Evolutionary conservation across 2,113 vertebrate species (phyloP), one percentile per base, ranked within the genome.

Genomic region (Nannobrachium achirus): DNA sequence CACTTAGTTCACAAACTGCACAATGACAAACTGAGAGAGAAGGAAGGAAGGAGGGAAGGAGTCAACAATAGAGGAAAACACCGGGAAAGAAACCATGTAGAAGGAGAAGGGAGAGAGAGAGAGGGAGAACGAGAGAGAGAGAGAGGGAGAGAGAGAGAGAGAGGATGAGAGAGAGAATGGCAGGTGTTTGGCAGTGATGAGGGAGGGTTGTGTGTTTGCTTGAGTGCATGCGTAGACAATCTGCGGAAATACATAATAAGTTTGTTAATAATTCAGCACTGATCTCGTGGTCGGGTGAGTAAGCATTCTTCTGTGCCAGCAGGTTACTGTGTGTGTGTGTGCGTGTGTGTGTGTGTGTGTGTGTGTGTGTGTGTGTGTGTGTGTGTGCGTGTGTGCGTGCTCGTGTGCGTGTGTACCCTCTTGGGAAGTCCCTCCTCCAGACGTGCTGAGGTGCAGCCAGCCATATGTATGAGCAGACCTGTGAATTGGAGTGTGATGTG

Each of bases 211-310:
- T 33, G 38, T 58, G 18, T 8, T 25, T n/a, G 8, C 0, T 25
- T 42, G 45, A 38, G 16, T n/a, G 44, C 13, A 13, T 41, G 40
- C 50, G 59, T 55, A 7, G 44, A 61, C 25, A 39, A 11, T 42
- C n/a, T 15, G 68, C 67, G 46, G 60, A 15, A 80, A 76, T 68
- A 63, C 15, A 11, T 14, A 52, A 76, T 63, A 63, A n/a, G 13
- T 59, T 66, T 18, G 40, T 82, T 73, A 82, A 85, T 87, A 81
- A 87, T 73, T 82, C 48, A 81, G 58, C 14, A 13, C 18, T 15
- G 41, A 64, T 76, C 18, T 80, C 74, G 45, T 63, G 56, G 63
- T 71, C 68, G 66, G 62, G 59, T 83, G 80, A 86, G 60, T 77
- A 63, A 69, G 76, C 57, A 60, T 73, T 80, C 63, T 70, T 63